Evolutionary conservation across 1,140 invertebrate species (phyloP), one percentile per base, ranked within the genome.

Genomic region (Aethina tumida): DNA sequence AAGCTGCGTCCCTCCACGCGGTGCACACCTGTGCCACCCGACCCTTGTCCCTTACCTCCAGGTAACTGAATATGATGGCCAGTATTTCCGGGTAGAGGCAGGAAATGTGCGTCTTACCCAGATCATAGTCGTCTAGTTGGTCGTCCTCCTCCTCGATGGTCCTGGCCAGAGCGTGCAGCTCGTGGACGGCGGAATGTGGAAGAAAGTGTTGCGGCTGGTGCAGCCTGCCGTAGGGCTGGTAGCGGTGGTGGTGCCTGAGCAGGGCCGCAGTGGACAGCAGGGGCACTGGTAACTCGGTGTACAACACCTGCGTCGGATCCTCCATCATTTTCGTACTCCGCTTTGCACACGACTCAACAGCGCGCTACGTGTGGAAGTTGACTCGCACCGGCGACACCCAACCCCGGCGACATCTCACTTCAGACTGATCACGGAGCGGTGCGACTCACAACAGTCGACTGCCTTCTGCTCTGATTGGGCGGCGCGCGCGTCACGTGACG

Each of bases 81-180:
- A 97, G 64, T 37, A 96, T 78, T 60, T 96, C 91, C 2, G 92
- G 91, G 64, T 94, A 95, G 9, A 95, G 68, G 53, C 81, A 76
- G 9, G 84, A 85, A 43, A 94, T 84, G 65, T 91, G 85, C 28
- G 82, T 84, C 41, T 74, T 75, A 24, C 72, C 68, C 7, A 35
- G 53, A 53, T 47, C 58, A 6, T 36, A 17, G 6, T 32, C 26
- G 12, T 33, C 41, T 6, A 28, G 12, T 14, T 41, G 24, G 34
- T 45, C 40, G 32, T 52, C 41, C 32, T 52, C 41, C 29, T 55
- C 48, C 32, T 49, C 49, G 29, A 45, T 9, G 40, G 50, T 45
- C 43, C 63, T 58, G 44, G 77, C 66, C 72, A 77, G 48, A 70
- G 58, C 48, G 64, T 65, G 36, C 63, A 71, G 52, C 73, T 68